Evolutionary conservation across 2,113 vertebrate genomes (phyloP).

Genomic region (Phyllopteryx taeniolatus): DNA sequence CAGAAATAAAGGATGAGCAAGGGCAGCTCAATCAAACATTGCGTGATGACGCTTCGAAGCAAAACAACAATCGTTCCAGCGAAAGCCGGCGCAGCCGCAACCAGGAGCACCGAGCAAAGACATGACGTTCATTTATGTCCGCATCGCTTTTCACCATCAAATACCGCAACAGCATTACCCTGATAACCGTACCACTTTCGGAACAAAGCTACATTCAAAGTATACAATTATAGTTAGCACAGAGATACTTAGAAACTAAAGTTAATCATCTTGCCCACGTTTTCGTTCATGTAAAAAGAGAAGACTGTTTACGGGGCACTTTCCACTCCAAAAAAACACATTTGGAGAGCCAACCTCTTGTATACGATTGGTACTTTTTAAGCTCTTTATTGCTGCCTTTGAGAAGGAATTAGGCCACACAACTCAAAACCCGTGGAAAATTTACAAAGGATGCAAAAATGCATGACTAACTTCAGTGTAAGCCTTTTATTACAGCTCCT

Average conservation of each 20-base stretch:
- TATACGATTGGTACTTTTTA: slow-evolving; percentile 15
- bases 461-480: slow-evolving; percentile 6
- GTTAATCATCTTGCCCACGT: not conserved
- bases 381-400: slow-evolving; percentile 10
- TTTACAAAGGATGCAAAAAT: slow-evolving; percentile 15
- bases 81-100: slow-evolving; percentile 25
- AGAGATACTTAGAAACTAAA: not conserved
- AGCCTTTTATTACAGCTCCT: slow-evolving; percentile 4
- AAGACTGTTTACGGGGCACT: not conserved
- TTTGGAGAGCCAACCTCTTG: slow-evolving; percentile 9
- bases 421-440: slow-evolving; percentile 13
- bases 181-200: not conserved
- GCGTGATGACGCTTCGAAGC: slow-evolving; percentile 50
- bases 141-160: slow-evolving; percentile 26
- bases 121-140: slow-evolving; percentile 34
- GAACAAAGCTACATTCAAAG: not conserved
- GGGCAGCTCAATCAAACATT: slow-evolving; percentile 50
- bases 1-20: slow-evolving; percentile 54
- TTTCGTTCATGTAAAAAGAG: not conserved
- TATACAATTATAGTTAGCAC: not conserved
- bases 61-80: slow-evolving; percentile 41
- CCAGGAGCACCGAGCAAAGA: slow-evolving; percentile 15
- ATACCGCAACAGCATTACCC: slow-evolving; percentile 1
- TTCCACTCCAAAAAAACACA: not conserved
- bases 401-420: slow-evolving; percentile 24